Evolutionary conservation across 2,888 invertebrate species (phyloP).

Genomic region (Teleiodes luculella): DNA sequence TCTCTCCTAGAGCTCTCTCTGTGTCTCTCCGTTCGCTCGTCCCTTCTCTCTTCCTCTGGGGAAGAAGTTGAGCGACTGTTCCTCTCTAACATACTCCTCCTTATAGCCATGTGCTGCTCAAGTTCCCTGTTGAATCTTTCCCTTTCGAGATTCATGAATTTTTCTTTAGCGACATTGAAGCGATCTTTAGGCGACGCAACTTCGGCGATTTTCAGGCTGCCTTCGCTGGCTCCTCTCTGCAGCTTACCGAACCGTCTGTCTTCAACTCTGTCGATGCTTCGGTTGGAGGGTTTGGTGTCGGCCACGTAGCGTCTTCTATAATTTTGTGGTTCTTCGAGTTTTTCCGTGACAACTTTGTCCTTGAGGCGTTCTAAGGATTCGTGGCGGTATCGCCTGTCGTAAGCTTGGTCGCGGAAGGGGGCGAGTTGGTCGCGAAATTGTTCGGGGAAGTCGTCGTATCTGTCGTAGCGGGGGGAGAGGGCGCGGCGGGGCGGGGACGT

Average conservation of each 20-base stretch:
- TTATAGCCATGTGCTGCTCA: constrained; percentile 72
- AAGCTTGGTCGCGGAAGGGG: constrained; percentile 60
- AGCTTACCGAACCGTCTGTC: constrained; percentile 68
- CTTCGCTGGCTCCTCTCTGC: constrained; percentile 66
- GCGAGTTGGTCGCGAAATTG: constrained; percentile 58
- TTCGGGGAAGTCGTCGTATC: constrained; percentile 41
- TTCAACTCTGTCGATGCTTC: constrained; percentile 67
- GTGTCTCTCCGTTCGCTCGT: constrained; percentile 70
- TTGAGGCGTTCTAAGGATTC: constrained; percentile 64
- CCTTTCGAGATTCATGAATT: constrained; percentile 88
- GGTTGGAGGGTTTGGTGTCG: constrained; percentile 66
- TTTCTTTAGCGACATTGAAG: constrained; percentile 92
- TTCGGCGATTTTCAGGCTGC: constrained; percentile 64
- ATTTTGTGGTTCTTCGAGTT: constrained; percentile 56
- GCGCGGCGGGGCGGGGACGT: constrained; percentile 40
- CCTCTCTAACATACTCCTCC: constrained; percentile 72
- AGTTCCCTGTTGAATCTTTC: constrained; percentile 80
- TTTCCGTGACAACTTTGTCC: constrained; percentile 52
- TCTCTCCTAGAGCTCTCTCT: constrained; percentile 61
- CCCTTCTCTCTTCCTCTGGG: constrained; percentile 73
- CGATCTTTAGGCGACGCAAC: constrained; percentile 83
- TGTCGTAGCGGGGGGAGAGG: constrained; percentile 40
- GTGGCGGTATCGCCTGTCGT: constrained; percentile 66
- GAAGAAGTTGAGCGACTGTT: constrained; percentile 77
- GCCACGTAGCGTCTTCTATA: constrained; percentile 75